These are phyloP conservation scores for Glyptemys insculpta DNA, from an alignment of 2,797 vertebrate species.

Conservation along the genomic window DNA sequence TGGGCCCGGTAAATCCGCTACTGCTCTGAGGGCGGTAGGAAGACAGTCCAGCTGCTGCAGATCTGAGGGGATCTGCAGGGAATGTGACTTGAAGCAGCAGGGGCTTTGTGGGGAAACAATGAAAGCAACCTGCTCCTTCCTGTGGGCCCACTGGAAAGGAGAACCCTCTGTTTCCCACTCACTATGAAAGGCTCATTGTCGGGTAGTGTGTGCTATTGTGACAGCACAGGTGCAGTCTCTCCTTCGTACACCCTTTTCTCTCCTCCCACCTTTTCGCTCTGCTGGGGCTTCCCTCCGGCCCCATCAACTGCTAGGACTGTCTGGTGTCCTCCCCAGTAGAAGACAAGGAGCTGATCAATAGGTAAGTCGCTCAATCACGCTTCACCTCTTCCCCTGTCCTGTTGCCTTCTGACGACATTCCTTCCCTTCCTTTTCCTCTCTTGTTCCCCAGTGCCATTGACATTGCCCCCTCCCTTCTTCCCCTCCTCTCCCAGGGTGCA, in stretches of 20 bases:
- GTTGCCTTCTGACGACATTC: background rate
- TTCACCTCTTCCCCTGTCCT: background rate
- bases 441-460: background rate
- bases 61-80: conserved; percentile 12
- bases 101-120: background rate
- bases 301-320: background rate
- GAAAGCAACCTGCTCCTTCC: conserved; percentile 24
- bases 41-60: background rate
- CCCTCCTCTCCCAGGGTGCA: background rate
- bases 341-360: background rate
- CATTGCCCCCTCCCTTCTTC: background rate
- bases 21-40: conserved; percentile 13
- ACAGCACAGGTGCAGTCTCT: background rate
- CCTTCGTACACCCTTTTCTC: background rate
- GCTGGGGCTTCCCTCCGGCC: background rate
- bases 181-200: conserved; percentile 13
- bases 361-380: background rate
- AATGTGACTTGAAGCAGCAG: conserved; percentile 14
- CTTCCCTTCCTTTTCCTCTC: background rate
- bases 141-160: background rate
- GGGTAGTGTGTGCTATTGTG: background rate
- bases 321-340: background rate
- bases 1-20: too few relatives aligned
- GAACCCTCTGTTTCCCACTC: background rate
- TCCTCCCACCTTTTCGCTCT: background rate